Conservation (phyloP, 2,888 invertebrate genomes). For the Caenorhabditis sp. region DNA sequence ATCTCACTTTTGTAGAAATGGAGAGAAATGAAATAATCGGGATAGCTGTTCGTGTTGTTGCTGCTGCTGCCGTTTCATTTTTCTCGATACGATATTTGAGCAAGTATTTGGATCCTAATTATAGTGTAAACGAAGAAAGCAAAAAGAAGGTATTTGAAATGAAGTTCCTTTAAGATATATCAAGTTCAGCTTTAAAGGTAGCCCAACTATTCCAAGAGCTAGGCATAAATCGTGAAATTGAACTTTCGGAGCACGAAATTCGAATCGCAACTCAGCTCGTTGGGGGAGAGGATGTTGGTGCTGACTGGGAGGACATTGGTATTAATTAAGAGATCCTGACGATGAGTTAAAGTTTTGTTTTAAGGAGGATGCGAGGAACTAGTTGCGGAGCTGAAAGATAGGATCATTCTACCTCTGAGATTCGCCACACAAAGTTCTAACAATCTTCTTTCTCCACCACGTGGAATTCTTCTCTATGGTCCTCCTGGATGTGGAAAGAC, state of each 20-base stretch:
- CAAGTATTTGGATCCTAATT: slow-evolving; percentile 76
- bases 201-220: slow-evolving; percentile 73
- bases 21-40: slow-evolving; percentile 70
- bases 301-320: slow-evolving; percentile 76
- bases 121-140: slow-evolving; percentile 72
- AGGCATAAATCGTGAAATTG: slow-evolving; percentile 70
- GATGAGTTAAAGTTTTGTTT: neutral
- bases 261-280: slow-evolving; percentile 78
- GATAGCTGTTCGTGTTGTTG: slow-evolving; percentile 64
- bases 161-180: neutral
- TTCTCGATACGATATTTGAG: slow-evolving; percentile 71
- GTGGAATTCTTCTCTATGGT: slow-evolving; percentile 82
- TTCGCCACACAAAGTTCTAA: slow-evolving; percentile 63
- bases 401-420: slow-evolving; percentile 80
- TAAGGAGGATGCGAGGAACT: slow-evolving; percentile 76
- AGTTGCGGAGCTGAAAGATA: slow-evolving; percentile 76
- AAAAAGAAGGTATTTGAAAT: slow-evolving; percentile 69
- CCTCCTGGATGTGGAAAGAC: slow-evolving; percentile 83
- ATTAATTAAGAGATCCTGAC: neutral
- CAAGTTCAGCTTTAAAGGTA: slow-evolving; percentile 48
- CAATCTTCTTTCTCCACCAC: slow-evolving; percentile 68
- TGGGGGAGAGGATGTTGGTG: slow-evolving; percentile 71
- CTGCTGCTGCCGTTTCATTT: slow-evolving; percentile 70
- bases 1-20: slow-evolving; percentile 13
- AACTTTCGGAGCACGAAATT: slow-evolving; percentile 80